Evolutionary conservation across 2,888 invertebrate genomes (phyloP), one percentile per base, ranked within the genome.

Genomic region (Iselma pallidipennis): DNA sequence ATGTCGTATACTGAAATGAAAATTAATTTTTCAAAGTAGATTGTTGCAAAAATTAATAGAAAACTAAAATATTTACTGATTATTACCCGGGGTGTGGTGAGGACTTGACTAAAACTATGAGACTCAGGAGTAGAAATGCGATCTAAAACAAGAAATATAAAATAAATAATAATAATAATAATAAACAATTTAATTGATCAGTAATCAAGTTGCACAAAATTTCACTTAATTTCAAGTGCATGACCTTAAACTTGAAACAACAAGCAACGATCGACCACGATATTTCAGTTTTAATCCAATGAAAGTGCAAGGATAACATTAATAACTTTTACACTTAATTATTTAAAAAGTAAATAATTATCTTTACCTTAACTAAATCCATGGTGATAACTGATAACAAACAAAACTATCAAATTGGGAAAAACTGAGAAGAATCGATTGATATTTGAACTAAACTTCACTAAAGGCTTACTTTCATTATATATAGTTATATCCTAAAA

Each of bases 1-100:
- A 53, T 79, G 74, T 55, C 72, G 74, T n/a, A 76, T 70, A 59
- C 80, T 80, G 59, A 51, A 78, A 78, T 14, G 50, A 53, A 37
- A 16, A 37, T 16, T n/a, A n/a, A 2, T 7, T 16, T 14, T 0
- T 31, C 4, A 0, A 31, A 16, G n/a, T n/a, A n/a, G n/a, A n/a
- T n/a, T n/a, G n/a, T n/a, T n/a, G n/a, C n/a, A n/a, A n/a, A n/a
- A 29, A 16, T 31, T 25, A 28, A 19, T 31, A 49, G 59, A 29
- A 26, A 23, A 42, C 10, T 28, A 2, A n/a, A 23, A 4, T 37
- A 23, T 57, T 62, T 54, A 58, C 58, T 55, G 57, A 14, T 19
- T 2, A 33, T 62, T 49, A 6, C 55, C 55, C 45, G 25, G 60
- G 25, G 3, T 50, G 51, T 29, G 21, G n/a, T 48, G 16, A 45